Base-by-base conservation (phyloP, 2,113 vertebrate species). In the Chionodraco myersi region DNA sequence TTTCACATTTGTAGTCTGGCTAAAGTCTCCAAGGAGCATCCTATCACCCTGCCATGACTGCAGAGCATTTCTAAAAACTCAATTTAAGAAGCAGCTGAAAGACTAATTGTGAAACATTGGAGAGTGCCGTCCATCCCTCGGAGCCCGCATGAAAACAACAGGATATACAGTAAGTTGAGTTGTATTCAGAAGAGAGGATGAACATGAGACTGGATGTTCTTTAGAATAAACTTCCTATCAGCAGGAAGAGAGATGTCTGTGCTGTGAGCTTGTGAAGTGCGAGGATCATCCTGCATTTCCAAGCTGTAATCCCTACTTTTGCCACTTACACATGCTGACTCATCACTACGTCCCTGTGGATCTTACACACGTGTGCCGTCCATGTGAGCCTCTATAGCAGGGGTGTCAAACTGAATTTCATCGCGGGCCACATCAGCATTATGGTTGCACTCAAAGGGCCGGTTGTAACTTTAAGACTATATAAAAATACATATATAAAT, bases 61-160 rank as follows among this genome's bases (percentile, higher is more conserved):
- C 75, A 64, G 73, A 76, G 78, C 36, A 75, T 83, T 86, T 86
- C 51, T 70, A 60, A 82, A 41, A 90, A 83, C 82, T 90, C 78
- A 92, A 90, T 87, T 90, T 90, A 91, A 62, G 75, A 69, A 83
- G 65, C 21, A 61, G 81, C 75, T 71, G 59, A 87, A 77, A 77
- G 41, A 79, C 26, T 64, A 77, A 80, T 80, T 77, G 49, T 56
- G 21, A 6, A 21, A 67, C 74, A 76, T 23, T 77, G 48, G n/a
- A 65, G 30, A 30, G 30, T 30, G 30, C 58, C 75, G 67, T 68
- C 77, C 54, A 26, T 80, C 73, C 60, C 52, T 65, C 18, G 3
- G 41, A 53, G 44, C 47, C 61, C 45, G 14, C 62, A 16, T 15
- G 63, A 77, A 64, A 78, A 65, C 34, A 51, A 63, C 10, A 58